A percentile compares a stretch with the other conserved stretches of the same genome.
Evolutionary conservation across 1,140 invertebrate species (phyloP).

Genomic region (Cherax quadricarinatus): DNA sequence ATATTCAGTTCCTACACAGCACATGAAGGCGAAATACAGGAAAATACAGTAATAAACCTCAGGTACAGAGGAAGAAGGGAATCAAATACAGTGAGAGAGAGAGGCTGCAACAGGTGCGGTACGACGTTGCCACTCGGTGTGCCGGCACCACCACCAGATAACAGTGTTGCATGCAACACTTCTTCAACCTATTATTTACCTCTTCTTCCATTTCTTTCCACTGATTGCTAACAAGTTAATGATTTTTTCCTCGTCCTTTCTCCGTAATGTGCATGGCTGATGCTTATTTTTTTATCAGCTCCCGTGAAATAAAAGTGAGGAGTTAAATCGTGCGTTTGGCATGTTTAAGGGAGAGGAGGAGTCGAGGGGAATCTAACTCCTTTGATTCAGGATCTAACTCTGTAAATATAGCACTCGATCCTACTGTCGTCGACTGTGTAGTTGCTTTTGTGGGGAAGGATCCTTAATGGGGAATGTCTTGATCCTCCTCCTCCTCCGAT

Average conservation of each 20-base stretch:
- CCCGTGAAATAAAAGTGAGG: too few species aligned
- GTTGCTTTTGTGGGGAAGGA: not conserved
- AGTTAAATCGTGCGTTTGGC: constrained; percentile 24
- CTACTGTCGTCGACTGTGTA: too few species aligned
- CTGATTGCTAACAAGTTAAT: too few species aligned
- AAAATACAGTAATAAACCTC: not conserved
- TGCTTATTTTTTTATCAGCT: too few species aligned
- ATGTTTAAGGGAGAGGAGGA: not conserved
- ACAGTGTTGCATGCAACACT: not conserved
- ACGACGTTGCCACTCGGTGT: constrained; percentile 2
- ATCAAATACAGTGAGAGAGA: constrained; percentile 20
- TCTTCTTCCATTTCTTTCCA: not conserved
- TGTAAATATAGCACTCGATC: not conserved
- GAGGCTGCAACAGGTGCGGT: constrained; percentile 49
- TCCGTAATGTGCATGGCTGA: not conserved
- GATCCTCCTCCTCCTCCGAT: too few species aligned
- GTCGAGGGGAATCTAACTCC: not conserved
- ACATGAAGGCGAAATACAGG: not conserved
- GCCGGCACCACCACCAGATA: not conserved
- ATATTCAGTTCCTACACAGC: not conserved
- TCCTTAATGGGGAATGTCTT: too few species aligned
- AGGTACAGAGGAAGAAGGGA: not conserved
- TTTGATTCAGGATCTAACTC: not conserved
- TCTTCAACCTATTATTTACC: constrained; percentile 24
- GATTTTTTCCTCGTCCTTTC: not conserved